Base-by-base conservation (phyloP, 2,888 invertebrate species). In the Trissolcus japonicus region DNA sequence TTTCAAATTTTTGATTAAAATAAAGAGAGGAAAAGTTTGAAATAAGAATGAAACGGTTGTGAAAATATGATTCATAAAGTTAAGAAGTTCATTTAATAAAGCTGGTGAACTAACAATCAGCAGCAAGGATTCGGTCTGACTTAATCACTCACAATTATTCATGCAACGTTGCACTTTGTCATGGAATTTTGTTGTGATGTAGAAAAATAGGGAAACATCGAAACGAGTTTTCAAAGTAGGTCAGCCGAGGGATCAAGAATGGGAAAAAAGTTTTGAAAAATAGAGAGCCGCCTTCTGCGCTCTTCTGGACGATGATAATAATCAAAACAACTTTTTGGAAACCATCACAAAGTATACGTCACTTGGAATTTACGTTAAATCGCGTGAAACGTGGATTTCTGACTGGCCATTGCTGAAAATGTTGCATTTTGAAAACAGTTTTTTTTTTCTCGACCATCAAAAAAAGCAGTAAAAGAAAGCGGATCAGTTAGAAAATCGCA, bases 181-280 rank as follows among this genome's bases (percentile, higher is more conserved):
- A 11, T 40, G 55, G 62, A 69, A 69, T 69, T 50, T 56, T 17
- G 51, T 63, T 71, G 17, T 43, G 63, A 57, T 56, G 51, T 53
- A 51, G 17, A 63, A 63, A 62, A 63, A 71, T 63, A 35, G 62
- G 56, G 13, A 69, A 69, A 51, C 14, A 57, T 40, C 25, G 25
- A 48, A 43, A 63, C 57, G 51, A 51, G 53, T 63, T 62, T 40
- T 35, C 19, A 53, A 71, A 71, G 71, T 71, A 57, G 71, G 71
- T 53, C 63, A 69, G 25, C 17, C 16, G 29, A 13, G 51, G 51
- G 50, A 69, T 55, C 61, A 56, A 40, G 51, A 19, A 50, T 56
- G 61, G n/a, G 41, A 61, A 61, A 56, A 50, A 46, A n/a, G 51
- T 56, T 69, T 51, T 50, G 50, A 62, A 57, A 69, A 62, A 68